A percentile compares a stretch with the other conserved stretches of the same genome.
These are phyloP conservation scores for Tetragnatha montana DNA, from an alignment of 2,888 invertebrate genomes.

Conservation along the genomic window DNA sequence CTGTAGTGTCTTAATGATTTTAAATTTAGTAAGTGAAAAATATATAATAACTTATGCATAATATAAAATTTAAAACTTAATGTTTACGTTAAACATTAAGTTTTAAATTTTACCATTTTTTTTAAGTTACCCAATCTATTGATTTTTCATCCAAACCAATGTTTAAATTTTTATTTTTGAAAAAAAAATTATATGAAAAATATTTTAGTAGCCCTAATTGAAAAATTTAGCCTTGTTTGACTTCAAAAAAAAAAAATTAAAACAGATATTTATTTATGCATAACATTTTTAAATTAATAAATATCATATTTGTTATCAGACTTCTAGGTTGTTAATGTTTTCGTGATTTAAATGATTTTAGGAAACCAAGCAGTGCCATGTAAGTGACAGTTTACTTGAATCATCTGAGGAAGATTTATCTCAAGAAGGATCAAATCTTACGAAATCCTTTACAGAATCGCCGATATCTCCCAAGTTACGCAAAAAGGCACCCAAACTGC, in stretches of 20 bases:
- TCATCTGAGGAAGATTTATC: conserved; percentile 25
- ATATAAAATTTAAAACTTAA: background rate
- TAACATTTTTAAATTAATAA: background rate
- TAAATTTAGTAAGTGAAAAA: background rate
- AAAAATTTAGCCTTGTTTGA: no score
- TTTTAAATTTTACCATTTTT: no score
- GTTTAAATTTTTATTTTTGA: no score
- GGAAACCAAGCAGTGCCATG: conserved; percentile 42
- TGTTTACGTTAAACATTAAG: no score
- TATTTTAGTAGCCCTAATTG: no score
- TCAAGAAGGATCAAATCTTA: conserved; percentile 16
- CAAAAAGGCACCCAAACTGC: conserved; percentile 59
- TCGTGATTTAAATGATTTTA: background rate
- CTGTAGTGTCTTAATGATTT: background rate
- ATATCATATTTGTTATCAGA: background rate
- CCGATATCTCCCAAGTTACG: conserved; percentile 51
- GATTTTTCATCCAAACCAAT: no score
- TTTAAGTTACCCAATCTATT: no score
- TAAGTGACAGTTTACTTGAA: conserved; percentile 11
- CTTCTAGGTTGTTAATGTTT: background rate
- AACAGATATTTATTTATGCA: background rate
- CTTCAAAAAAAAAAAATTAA: no score
- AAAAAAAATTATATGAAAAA: no score
- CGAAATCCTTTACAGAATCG: conserved; percentile 5
- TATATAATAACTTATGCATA: background rate